Base-by-base conservation (phyloP, 2,113 vertebrate genomes). In the Rallus limicola region DNA sequence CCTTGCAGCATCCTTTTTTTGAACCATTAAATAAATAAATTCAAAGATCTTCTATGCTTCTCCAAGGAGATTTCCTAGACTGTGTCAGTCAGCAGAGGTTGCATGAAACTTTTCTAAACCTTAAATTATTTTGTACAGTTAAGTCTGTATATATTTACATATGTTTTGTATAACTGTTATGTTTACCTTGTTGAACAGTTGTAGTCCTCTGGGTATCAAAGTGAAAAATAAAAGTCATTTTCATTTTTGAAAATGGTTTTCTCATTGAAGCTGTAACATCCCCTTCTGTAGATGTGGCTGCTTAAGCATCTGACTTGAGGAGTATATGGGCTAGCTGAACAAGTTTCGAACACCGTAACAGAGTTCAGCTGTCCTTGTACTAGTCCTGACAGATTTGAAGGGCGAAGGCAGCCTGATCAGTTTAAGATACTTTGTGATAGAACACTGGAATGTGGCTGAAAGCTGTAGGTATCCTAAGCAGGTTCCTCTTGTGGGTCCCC, bases 1-100 rank as follows among this genome's bases (percentile, higher is more conserved):
- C 99, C 58, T 97, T 99, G 63, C 97, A 97, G 55, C 99, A 99
- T 92, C 98, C 98, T 40, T 99, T 99, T 96, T 99, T 99, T 96
- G 98, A 98, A 78, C 95, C 97, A 87, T 94, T 98, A 95, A 97
- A 95, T 95, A 98, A 98, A 87, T 90, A 92, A 98, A 92, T 80
- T 97, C 91, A 95, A 55, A 97, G 88, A 95, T 92, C 92, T 90
- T 92, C 68, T 97, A 93, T 94, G 94, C 98, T 99, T 98, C 99
- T 98, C 97, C 95, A 94, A 97, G 98, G 99, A 99, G 97, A 96
- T 98, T 97, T 95, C 96, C 94, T 96, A 97, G 99, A 99, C 99
- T 99, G 99, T 98, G 99, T 99, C 99, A 99, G 99, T 99, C 99
- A 98, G 38, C 82, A 97, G 94, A 97, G 91, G 88, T 93, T 97